Evolutionary conservation across 2,113 vertebrate species (phyloP), one percentile per base, ranked within the genome.

Genomic region (Prinia subflava): DNA sequence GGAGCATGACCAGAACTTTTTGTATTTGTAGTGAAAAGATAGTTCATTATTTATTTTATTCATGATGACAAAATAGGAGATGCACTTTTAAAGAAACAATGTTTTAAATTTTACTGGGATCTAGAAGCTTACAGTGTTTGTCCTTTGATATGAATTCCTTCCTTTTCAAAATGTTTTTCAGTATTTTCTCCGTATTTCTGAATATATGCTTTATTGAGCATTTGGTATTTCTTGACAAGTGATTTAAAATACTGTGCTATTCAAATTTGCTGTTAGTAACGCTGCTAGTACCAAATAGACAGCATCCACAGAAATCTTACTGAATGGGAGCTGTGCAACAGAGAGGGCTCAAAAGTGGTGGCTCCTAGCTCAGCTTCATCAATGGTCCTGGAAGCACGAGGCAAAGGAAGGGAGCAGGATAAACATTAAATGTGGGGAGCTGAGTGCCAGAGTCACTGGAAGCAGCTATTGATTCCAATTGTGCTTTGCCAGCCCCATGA

Each of bases 331-430:
- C 28, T 63, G 27, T 88, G 82, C 77, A 85, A 35, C 20, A 59
- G 71, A 60, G 57, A 41, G 37, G 44, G 15, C 57, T 95, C 78
- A 80, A 46, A 76, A 77, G 63, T 17, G 11, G 62, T 96, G 94
- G 92, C 95, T 64, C 25, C 59, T 91, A 53, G 87, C 95, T 90
- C 84, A 91, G 49, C 41, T 52, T 87, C 74, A 37, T 85, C 90
- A 90, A 49, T 4, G 6, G 37, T 49, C 14, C 69, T 35, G 39
- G 65, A 94, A 82, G 50, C 2, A 1, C 2, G 28, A 82, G 81
- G 52, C 81, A 52, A n/a, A 70, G 65, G 79, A 87, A 63, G 47
- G 47, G 81, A 89, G 47, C 0, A 4, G 84, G 27, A 20, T 74
- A 22, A 83, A 37, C 52, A 20, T 1, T 55, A 30, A 53, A 17